phyloP scores from a whole-genome alignment of 2,888 invertebrate genomes.

The Heliconius charithonia region DNA sequence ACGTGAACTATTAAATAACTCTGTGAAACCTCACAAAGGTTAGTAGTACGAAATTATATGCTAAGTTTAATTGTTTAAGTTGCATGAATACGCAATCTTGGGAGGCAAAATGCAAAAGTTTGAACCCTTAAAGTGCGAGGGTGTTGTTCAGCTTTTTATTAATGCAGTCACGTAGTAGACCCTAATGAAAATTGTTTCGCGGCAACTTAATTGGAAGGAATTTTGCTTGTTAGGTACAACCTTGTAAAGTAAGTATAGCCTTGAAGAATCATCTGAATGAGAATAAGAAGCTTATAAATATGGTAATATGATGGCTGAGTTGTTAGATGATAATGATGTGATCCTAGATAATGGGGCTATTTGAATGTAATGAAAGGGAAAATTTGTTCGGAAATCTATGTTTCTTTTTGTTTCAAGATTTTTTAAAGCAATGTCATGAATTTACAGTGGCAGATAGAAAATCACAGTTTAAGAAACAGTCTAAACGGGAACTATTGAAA shows the following conservation, averaged over 20 bases:
- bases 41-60: constrained; percentile 17
- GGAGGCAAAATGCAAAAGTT: constrained; percentile 63
- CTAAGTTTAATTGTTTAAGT: constrained; percentile 36
- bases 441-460: neutral
- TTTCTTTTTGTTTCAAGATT: neutral
- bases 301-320: constrained; percentile 24
- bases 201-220: constrained; percentile 70
- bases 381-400: neutral
- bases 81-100: constrained; percentile 62
- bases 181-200: constrained; percentile 80
- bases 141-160: constrained; percentile 64
- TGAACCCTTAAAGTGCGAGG: constrained; percentile 59
- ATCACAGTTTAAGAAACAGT: neutral
- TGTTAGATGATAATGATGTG: constrained; percentile 23
- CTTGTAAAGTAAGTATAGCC: constrained; percentile 50
- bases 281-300: constrained; percentile 30
- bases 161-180: constrained; percentile 74
- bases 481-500: no score
- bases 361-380: constrained; percentile 25
- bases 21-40: constrained; percentile 15
- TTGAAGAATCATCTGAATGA: constrained; percentile 19
- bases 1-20: constrained; percentile 18
- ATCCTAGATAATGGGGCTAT: constrained; percentile 26
- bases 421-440: neutral
- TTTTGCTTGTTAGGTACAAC: constrained; percentile 70